Base-by-base conservation (phyloP, 1,140 invertebrate species). In the Sweltsa coloradensis region DNA sequence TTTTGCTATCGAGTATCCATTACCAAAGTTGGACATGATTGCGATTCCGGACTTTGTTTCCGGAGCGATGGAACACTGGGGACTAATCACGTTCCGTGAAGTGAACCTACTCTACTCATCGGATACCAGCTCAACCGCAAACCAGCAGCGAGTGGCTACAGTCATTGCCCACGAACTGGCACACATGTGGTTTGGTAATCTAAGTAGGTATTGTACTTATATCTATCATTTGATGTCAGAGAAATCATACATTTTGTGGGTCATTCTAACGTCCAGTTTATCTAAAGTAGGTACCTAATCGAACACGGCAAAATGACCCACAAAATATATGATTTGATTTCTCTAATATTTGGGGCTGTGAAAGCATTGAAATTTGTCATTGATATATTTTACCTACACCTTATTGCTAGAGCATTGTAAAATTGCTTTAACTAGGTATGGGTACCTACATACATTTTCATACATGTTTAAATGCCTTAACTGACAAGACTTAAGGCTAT, bases 51-150 rank as follows among this genome's bases (percentile, higher is more conserved):
- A 97, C 67, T 97, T 96, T 71, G 82, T 85, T 1, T 89, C 90
- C 2, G 92, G 89, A 5, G 92, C 91, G 0, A 97, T 96, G 81
- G 93, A 96, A 66, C 90, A 96, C 68, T 96, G 91, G 87, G 86
- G 86, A 22, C 64, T 89, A 1, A 78, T 90, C 1, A 89, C 85
- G 2, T 89, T 77, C 57, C 71, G 89, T 45, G 91, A 96, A 70
- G 81, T 81, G 0, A 78, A 79, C 43, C 69, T 97, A 45, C 68
- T 96, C 2, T 88, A 81, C 45, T 79, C 89, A 55, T 57, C 71
- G 13, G 60, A 58, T 1, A 72, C 68, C 1, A 83, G 81, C 39
- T 88, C 89, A 0, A 73, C 79, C 1, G 60, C 58, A 1, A 85
- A 89, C 55, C 83, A 85, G 58, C 79, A 89, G 59, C 68, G 75